Conservation (phyloP, 2,797 vertebrate genomes). For the Coregonus suidteri region DNA sequence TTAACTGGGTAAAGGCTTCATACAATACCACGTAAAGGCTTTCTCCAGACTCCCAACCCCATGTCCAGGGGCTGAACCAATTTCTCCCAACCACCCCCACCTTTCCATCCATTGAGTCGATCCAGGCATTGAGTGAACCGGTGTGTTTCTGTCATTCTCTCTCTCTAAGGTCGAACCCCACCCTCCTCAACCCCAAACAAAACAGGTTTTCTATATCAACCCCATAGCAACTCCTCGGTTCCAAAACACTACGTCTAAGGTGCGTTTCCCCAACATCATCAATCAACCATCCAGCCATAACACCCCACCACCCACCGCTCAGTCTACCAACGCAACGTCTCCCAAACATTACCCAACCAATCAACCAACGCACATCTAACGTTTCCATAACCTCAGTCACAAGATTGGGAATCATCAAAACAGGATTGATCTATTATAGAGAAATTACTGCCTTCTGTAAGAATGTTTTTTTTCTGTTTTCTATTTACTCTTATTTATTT, state of each 20-base stretch:
- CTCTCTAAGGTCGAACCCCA: slow-evolving; percentile 83
- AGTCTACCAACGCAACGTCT: slow-evolving; percentile 62
- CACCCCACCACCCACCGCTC: slow-evolving; percentile 62
- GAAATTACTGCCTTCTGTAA: neutral
- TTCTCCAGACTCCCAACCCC: slow-evolving; percentile 36
- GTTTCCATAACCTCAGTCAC: slow-evolving; percentile 50
- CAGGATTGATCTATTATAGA: no score
- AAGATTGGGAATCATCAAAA: neutral
- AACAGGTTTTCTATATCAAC: slow-evolving; percentile 89
- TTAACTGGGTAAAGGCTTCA: neutral
- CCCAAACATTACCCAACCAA: slow-evolving; percentile 61
- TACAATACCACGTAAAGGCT: neutral
- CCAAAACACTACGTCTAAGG: slow-evolving; percentile 84
- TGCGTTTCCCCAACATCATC: slow-evolving; percentile 67
- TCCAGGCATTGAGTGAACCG: slow-evolving; percentile 58
- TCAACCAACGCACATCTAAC: slow-evolving; percentile 39
- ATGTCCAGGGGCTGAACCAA: neutral
- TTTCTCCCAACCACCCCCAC: slow-evolving; percentile 32
- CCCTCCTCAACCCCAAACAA: slow-evolving; percentile 84
- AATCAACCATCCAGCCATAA: slow-evolving; percentile 65
- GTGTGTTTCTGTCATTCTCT: slow-evolving; percentile 77
- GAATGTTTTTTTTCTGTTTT: slow-evolving; percentile 9
- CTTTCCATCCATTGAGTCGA: slow-evolving; percentile 3
- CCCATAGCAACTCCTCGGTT: slow-evolving; percentile 84
- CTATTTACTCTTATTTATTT: slow-evolving; percentile 68